phyloP scores from a whole-genome alignment of 1,140 invertebrate species.

The Venturia canescens region DNA sequence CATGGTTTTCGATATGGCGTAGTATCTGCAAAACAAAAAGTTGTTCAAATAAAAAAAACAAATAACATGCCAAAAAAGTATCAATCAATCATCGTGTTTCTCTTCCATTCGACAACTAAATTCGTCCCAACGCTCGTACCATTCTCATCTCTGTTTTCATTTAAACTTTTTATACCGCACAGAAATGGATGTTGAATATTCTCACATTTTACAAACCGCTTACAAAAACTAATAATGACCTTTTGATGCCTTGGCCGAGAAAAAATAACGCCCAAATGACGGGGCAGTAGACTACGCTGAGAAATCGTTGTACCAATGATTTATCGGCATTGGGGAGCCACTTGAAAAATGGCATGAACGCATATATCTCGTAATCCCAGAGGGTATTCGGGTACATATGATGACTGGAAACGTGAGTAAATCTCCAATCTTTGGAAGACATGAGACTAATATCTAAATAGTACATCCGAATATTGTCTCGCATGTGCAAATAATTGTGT shows the following conservation, averaged over 20 bases:
- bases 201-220: too few species aligned
- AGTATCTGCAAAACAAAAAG: constrained; percentile 64
- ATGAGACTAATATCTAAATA: constrained; percentile 84
- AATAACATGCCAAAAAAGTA: too few species aligned
- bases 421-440: constrained; percentile 85
- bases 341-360: constrained; percentile 84
- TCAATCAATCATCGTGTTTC: too few species aligned
- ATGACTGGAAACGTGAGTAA: constrained; percentile 87
- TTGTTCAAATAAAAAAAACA: too few species aligned
- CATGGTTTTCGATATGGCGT: constrained; percentile 44
- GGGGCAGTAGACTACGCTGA: constrained; percentile 76
- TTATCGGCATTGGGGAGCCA: constrained; percentile 80
- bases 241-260: constrained; percentile 71
- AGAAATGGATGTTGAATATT: too few species aligned
- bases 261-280: constrained; percentile 75
- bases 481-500: constrained; percentile 91
- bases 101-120: too few species aligned
- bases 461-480: constrained; percentile 90
- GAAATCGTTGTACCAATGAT: constrained; percentile 67
- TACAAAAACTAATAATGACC: constrained; percentile 69
- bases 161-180: too few species aligned
- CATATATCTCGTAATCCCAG: constrained; percentile 85
- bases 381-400: constrained; percentile 89
- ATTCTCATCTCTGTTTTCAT: too few species aligned
- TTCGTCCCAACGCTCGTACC: too few species aligned